Evolutionary conservation across 2,797 vertebrate genomes (phyloP).

Genomic region (Falco concolor): DNA sequence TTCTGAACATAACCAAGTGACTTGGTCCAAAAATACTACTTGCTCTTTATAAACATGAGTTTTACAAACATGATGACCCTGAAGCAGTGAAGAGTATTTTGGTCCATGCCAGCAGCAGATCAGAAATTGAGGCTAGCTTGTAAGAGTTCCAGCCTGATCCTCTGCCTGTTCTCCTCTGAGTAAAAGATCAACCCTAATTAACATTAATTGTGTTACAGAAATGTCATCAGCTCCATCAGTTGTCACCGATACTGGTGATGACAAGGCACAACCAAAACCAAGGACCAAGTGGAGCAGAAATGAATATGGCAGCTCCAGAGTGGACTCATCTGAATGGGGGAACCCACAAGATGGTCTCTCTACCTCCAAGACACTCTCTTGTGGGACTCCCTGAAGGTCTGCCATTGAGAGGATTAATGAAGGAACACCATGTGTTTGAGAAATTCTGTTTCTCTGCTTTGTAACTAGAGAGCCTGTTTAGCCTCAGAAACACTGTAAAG

Average conservation of each 20-base stretch:
- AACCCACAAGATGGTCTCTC: background rate
- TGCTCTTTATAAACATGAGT: background rate
- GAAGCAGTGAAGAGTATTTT: background rate
- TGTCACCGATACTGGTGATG: background rate
- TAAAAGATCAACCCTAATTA: background rate
- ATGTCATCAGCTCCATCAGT: background rate
- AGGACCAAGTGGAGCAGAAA: background rate
- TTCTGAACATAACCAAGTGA: background rate
- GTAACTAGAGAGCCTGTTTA: background rate
- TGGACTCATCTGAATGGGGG: background rate
- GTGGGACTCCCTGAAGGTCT: background rate
- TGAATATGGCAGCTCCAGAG: background rate
- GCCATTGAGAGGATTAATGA: background rate
- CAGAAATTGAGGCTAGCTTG: background rate
- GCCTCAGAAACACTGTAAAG: background rate
- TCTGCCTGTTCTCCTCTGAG: background rate
- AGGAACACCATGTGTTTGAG: background rate
- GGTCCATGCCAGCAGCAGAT: background rate
- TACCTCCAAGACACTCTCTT: background rate
- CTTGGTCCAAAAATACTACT: background rate
- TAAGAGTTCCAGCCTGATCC: background rate
- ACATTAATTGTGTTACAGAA: background rate
- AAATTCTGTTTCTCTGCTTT: background rate
- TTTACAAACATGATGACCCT: background rate
- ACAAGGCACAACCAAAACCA: background rate